Percentiles rank a stretch among this genome's conserved stretches.
These are phyloP conservation scores for Myocastor coypus DNA, from an alignment of 2,113 vertebrate species.

Conservation along the genomic window DNA sequence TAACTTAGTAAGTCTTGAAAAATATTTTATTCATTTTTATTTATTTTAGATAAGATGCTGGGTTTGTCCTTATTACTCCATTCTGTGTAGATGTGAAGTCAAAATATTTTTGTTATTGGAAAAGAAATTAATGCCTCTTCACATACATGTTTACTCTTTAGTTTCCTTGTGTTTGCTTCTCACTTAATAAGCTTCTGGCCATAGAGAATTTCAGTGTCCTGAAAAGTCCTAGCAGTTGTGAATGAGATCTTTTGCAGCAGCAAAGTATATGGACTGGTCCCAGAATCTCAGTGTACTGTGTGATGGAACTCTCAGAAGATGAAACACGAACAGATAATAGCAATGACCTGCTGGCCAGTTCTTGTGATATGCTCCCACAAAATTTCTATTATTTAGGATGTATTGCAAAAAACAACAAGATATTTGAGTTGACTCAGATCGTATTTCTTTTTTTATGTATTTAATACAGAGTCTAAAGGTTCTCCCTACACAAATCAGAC, in stretches of 20 bases:
- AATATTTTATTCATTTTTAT: not conserved
- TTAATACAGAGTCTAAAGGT: too few relatives aligned
- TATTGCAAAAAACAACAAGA: not conserved
- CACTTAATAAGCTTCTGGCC: not conserved
- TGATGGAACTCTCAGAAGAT: not conserved
- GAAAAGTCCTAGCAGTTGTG: not conserved
- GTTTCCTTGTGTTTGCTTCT: not conserved
- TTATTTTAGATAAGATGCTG: not conserved
- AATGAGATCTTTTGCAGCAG: not conserved
- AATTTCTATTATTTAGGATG: not conserved
- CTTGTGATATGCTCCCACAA: not conserved
- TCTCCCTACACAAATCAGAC: too few relatives aligned
- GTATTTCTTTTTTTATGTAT: not conserved
- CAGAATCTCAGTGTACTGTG: not conserved
- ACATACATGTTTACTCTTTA: not conserved
- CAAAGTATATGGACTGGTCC: not conserved
- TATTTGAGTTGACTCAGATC: not conserved
- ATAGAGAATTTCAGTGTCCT: not conserved
- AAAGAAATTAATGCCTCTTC: not conserved
- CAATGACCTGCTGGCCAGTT: not conserved
- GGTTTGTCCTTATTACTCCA: not conserved
- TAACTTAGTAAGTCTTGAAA: not conserved
- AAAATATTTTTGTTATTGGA: conserved; percentile 29
- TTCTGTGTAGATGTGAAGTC: not conserved
- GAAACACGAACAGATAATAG: not conserved